phyloP scores from a whole-genome alignment of 2,113 vertebrate species.

The Brachypteracias leptosomus region DNA sequence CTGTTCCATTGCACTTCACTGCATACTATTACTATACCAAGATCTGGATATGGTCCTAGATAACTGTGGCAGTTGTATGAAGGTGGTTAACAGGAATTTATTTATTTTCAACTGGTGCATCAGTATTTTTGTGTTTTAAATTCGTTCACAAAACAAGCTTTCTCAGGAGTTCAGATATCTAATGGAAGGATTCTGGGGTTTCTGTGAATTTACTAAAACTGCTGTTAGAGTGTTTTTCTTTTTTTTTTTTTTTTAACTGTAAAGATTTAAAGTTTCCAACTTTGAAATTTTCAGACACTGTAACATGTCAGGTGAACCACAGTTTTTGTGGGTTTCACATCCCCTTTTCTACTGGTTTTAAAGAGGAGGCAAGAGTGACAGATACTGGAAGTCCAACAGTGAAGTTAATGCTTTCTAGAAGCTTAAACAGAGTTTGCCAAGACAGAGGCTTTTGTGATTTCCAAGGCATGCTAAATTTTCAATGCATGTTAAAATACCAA shows the following conservation, averaged over 20 bases:
- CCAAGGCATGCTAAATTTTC: constrained; percentile 54
- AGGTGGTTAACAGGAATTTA: background rate
- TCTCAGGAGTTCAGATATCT: background rate
- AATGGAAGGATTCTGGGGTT: background rate
- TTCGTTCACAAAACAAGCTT: background rate
- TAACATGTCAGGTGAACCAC: background rate
- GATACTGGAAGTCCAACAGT: background rate
- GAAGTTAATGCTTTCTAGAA: constrained; percentile 58
- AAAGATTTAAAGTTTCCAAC: background rate
- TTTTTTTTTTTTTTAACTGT: background rate
- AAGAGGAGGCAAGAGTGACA: background rate
- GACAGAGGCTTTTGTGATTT: constrained; percentile 35
- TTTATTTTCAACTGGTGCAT: background rate
- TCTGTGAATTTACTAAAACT: background rate
- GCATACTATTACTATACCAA: background rate
- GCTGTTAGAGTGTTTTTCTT: background rate
- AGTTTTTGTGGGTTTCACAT: background rate
- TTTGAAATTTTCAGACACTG: background rate
- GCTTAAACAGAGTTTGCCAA: constrained; percentile 26
- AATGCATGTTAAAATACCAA: constrained; percentile 38
- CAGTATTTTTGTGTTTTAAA: background rate
- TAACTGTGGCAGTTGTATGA: background rate
- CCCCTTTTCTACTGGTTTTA: background rate
- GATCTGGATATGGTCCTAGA: background rate
- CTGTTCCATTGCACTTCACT: background rate